Conservation (phyloP, 2,888 invertebrate genomes). For the Periphyllus acericola region DNA sequence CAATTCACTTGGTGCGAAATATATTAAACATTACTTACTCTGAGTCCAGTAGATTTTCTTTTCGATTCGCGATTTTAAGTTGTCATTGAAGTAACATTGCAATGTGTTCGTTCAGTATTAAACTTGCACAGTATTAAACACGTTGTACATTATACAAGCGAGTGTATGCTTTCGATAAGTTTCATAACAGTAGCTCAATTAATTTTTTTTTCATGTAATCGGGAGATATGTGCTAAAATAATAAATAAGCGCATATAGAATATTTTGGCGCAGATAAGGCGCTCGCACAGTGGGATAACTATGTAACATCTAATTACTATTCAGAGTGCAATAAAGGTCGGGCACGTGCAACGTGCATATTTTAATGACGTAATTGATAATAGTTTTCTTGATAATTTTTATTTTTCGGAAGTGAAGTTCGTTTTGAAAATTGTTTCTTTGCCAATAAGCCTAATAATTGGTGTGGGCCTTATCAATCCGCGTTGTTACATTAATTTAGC, state of each 20-base stretch:
- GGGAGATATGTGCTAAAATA: conserved; percentile 39
- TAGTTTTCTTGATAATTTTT: conserved; percentile 12
- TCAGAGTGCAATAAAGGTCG: conserved; percentile 51
- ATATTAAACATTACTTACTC: conserved; percentile 7
- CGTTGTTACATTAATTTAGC: neutral
- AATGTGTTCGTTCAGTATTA: conserved; percentile 6
- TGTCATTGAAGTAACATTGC: conserved; percentile 48
- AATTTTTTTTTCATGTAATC: neutral
- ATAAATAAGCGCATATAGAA: conserved; percentile 47
- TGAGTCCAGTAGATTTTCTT: neutral
- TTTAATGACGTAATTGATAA: conserved; percentile 56
- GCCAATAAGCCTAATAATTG: neutral
- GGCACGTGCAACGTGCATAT: conserved; percentile 54
- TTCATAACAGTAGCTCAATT: conserved; percentile 38
- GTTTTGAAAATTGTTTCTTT: conserved; percentile 33
- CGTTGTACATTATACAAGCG: neutral
- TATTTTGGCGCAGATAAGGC: conserved; percentile 50
- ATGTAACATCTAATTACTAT: conserved; percentile 45
- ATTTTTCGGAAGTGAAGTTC: conserved; percentile 38
- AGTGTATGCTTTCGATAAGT: conserved; percentile 10
- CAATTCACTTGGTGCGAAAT: neutral
- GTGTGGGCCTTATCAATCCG: neutral
- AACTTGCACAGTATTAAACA: conserved; percentile 13
- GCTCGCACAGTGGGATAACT: neutral
- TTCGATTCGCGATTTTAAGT: neutral